phyloP scores from a whole-genome alignment of 2,888 invertebrate genomes.

The Ligdia adustata region DNA sequence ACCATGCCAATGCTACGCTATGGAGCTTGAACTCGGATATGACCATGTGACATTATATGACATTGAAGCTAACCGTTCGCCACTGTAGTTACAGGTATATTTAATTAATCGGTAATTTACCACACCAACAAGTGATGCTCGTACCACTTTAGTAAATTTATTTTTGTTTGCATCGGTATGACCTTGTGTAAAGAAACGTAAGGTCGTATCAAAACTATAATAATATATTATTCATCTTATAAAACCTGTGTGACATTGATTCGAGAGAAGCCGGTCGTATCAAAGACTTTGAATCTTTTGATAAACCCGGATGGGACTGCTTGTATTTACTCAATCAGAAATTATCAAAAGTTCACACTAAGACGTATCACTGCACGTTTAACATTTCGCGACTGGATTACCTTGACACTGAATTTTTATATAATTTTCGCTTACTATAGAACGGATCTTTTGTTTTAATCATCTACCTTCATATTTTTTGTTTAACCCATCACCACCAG shows the following conservation, averaged over 20 bases:
- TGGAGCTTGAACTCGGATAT: no score
- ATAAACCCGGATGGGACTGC: neutral
- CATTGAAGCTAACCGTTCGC: neutral
- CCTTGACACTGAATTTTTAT: no score
- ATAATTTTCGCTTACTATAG: no score
- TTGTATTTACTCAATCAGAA: neutral
- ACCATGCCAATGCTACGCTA: neutral
- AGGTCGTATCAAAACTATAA: conserved; percentile 9
- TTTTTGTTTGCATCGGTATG: no score
- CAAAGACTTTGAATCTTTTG: neutral
- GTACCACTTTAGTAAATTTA: neutral
- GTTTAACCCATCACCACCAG: no score
- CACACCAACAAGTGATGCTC: neutral
- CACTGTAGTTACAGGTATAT: no score
- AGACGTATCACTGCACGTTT: no score
- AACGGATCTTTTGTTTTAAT: no score
- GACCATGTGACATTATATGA: neutral
- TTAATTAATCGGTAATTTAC: neutral
- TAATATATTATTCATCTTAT: neutral
- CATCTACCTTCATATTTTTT: no score
- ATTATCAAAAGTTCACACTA: no score
- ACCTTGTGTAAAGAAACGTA: conserved; percentile 9
- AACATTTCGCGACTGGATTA: no score
- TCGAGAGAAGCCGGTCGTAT: conserved; percentile 8
- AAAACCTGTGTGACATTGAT: conserved; percentile 9